Evolutionary conservation across 2,888 invertebrate genomes (phyloP).

Genomic region (Oscheius sp.): DNA sequence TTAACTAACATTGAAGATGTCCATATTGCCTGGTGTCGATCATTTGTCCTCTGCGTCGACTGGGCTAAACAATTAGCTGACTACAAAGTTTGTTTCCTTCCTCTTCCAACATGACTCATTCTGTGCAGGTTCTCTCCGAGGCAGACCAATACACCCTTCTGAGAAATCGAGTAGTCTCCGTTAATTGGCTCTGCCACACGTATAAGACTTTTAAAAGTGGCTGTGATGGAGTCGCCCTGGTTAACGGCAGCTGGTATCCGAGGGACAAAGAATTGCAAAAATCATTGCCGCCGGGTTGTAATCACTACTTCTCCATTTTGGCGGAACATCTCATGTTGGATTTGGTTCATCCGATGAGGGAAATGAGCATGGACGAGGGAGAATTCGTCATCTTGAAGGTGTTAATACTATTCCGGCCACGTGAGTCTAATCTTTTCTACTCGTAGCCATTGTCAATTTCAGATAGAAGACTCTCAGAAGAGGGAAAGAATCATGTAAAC

Average conservation of each 20-base stretch:
- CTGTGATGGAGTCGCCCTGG: conserved; percentile 64
- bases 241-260: conserved; percentile 64
- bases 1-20: conserved; percentile 63
- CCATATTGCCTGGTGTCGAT: conserved; percentile 65
- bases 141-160: conserved; percentile 60
- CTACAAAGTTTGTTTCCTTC: conserved; percentile 43
- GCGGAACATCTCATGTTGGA: conserved; percentile 64
- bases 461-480: conserved; percentile 60
- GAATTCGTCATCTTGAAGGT: conserved; percentile 65
- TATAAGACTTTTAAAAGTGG: conserved; percentile 56
- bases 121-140: conserved; percentile 51
- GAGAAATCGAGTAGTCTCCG: conserved; percentile 62
- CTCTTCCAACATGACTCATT: not conserved
- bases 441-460: conserved; percentile 13
- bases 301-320: conserved; percentile 62
- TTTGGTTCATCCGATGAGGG: conserved; percentile 63
- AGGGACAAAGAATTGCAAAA: conserved; percentile 60
- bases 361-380: conserved; percentile 65
- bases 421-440: conserved; percentile 40
- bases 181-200: conserved; percentile 66
- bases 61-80: conserved; percentile 60
- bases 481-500: conserved; percentile 56
- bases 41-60: conserved; percentile 63
- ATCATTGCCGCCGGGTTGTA: conserved; percentile 61
- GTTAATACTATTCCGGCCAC: conserved; percentile 59